phyloP scores from a whole-genome alignment of 2,888 invertebrate genomes.

The Caradrina kadenii region DNA sequence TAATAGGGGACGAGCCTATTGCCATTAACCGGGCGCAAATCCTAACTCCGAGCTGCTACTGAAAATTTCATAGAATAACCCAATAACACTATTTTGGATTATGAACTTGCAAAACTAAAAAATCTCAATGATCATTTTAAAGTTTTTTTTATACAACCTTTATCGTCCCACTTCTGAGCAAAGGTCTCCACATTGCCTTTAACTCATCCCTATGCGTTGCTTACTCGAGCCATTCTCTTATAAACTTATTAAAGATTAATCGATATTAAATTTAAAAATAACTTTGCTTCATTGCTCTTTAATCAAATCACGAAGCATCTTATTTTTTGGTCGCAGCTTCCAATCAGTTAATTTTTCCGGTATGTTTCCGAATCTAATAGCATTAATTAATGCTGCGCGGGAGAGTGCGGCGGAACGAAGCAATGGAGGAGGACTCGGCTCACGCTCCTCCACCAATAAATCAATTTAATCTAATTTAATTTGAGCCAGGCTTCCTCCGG shows the following conservation, averaged over 20 bases:
- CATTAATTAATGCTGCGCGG: slow-evolving; percentile 85
- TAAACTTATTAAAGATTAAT: too few relatives aligned
- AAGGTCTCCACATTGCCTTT: too few relatives aligned
- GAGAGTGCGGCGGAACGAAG: slow-evolving; percentile 73
- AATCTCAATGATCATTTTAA: neutral
- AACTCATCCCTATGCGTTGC: too few relatives aligned
- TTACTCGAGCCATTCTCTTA: too few relatives aligned
- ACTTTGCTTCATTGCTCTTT: slow-evolving; percentile 14
- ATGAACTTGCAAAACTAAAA: neutral
- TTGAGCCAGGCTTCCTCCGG: slow-evolving; percentile 84
- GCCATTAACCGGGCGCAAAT: too few relatives aligned
- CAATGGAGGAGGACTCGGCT: slow-evolving; percentile 74
- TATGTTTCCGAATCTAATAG: slow-evolving; percentile 85
- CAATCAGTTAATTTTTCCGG: slow-evolving; percentile 77
- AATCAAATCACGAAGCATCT: slow-evolving; percentile 43
- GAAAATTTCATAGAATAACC: too few relatives aligned
- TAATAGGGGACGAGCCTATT: too few relatives aligned
- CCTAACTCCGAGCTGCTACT: too few relatives aligned
- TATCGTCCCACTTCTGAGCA: too few relatives aligned
- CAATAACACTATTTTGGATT: too few relatives aligned
- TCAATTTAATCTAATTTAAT: slow-evolving; percentile 91
- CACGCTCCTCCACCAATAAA: slow-evolving; percentile 86
- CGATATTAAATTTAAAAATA: neutral
- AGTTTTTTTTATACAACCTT: too few relatives aligned
- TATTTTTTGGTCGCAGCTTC: slow-evolving; percentile 55